Conservation (phyloP, 2,888 invertebrate species). For the Pterobdella sp. region DNA sequence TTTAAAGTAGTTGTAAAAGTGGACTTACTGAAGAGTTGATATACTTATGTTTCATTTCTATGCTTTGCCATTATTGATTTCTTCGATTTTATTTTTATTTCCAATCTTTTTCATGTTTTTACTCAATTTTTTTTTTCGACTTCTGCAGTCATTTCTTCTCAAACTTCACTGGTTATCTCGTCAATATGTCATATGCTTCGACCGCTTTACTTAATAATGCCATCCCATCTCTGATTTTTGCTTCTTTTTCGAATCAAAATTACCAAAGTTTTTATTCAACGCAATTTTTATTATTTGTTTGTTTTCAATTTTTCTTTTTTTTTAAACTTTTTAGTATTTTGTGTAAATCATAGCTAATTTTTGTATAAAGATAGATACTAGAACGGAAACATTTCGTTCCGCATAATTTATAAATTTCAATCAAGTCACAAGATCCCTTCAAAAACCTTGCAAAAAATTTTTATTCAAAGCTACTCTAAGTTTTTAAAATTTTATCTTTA, state of each 20-base stretch:
- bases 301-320: neutral
- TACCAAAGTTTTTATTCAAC: neutral
- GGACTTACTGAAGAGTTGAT: too few species aligned
- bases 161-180: neutral
- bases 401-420: too few species aligned
- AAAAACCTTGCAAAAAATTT: too few species aligned
- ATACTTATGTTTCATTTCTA: too few species aligned
- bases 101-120: neutral
- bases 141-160: neutral
- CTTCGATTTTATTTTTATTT: neutral
- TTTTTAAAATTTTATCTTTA: too few species aligned
- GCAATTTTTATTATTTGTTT: neutral
- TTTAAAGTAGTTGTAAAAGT: too few species aligned
- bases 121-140: neutral
- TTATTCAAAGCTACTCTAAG: too few species aligned
- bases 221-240: neutral
- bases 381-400: too few species aligned
- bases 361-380: too few species aligned
- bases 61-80: too few species aligned
- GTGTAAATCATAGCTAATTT: too few species aligned
- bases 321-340: neutral
- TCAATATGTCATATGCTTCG: neutral
- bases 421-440: too few species aligned
- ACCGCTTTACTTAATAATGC: neutral
- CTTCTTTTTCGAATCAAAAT: neutral